These are phyloP conservation scores for Taeniopygia guttata DNA, from an alignment of 2,797 vertebrate species.

Conservation along the genomic window DNA sequence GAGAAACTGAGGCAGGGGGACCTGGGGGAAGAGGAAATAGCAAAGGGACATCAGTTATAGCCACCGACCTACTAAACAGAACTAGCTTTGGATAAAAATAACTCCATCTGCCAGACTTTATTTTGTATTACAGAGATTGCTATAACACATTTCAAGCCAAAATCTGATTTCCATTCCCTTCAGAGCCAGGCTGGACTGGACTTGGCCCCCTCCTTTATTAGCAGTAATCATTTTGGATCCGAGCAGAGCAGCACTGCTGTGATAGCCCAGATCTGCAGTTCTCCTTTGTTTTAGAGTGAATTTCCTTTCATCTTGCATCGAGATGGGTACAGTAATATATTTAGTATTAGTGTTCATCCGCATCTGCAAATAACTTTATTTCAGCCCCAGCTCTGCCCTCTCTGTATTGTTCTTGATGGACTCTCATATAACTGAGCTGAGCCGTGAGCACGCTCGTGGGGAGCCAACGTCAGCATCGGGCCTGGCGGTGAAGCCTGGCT, in stretches of 20 bases:
- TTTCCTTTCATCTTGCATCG: constrained; percentile 26
- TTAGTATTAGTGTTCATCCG: neutral
- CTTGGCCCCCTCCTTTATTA: neutral
- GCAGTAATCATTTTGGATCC: neutral
- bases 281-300: neutral
- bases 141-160: constrained; percentile 9
- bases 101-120: constrained; percentile 40
- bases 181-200: neutral
- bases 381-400: constrained; percentile 18
- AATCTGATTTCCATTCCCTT: constrained; percentile 39
- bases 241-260: neutral
- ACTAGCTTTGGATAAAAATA: constrained; percentile 47
- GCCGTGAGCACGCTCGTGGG: rapidly evolving
- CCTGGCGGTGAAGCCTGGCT: neutral
- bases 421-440: neutral
- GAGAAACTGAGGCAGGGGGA: constrained; percentile 16
- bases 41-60: neutral
- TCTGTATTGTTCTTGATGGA: neutral
- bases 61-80: neutral
- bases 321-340: neutral
- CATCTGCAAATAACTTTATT: constrained; percentile 29
- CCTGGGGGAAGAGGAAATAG: neutral
- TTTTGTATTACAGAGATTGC: constrained; percentile 25
- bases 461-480: neutral
- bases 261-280: neutral